Conservation (phyloP, 2,797 vertebrate genomes). For the Macroramphosus scolopax region DNA sequence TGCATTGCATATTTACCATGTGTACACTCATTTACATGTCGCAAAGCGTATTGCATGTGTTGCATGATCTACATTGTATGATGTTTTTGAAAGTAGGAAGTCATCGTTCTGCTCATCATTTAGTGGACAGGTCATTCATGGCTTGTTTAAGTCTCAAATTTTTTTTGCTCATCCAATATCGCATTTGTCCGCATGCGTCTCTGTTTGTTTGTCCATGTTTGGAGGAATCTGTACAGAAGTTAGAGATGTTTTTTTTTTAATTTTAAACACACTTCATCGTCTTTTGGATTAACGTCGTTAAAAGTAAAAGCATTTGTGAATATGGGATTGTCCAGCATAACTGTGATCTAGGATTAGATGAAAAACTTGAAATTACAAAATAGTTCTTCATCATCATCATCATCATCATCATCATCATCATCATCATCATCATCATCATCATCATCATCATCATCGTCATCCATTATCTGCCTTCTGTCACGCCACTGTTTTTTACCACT, state of each 20-base stretch:
- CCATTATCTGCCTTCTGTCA: constrained; percentile 48
- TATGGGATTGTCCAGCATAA: constrained; percentile 47
- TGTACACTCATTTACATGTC: constrained; percentile 42
- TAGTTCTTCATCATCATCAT: constrained; percentile 18
- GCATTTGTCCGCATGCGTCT: constrained; percentile 10
- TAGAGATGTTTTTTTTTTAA: constrained; percentile 22
- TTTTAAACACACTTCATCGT: constrained; percentile 16
- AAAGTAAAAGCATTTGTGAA: constrained; percentile 31
- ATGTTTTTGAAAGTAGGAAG: constrained; percentile 22
- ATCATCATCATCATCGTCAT: constrained; percentile 5
- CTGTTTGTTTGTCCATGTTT: constrained; percentile 7
- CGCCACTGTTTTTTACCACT: constrained; percentile 37
- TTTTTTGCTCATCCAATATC: constrained; percentile 19
- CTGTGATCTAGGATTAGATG: constrained; percentile 56
- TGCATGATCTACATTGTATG: constrained; percentile 61
- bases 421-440: constrained; percentile 7
- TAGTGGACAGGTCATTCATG: constrained; percentile 14
- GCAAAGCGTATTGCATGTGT: constrained; percentile 61
- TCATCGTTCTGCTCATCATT: constrained; percentile 39
- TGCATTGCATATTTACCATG: constrained; percentile 13
- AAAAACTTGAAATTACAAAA: constrained; percentile 36
- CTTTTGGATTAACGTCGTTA: constrained; percentile 16
- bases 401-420: constrained; percentile 13
- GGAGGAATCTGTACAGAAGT: constrained; percentile 26
- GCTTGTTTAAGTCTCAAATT: constrained; percentile 22